Percentiles rank a stretch among this genome's conserved stretches.
phyloP scores from a whole-genome alignment of 2,888 invertebrate genomes.

The Mermis nigrescens region DNA sequence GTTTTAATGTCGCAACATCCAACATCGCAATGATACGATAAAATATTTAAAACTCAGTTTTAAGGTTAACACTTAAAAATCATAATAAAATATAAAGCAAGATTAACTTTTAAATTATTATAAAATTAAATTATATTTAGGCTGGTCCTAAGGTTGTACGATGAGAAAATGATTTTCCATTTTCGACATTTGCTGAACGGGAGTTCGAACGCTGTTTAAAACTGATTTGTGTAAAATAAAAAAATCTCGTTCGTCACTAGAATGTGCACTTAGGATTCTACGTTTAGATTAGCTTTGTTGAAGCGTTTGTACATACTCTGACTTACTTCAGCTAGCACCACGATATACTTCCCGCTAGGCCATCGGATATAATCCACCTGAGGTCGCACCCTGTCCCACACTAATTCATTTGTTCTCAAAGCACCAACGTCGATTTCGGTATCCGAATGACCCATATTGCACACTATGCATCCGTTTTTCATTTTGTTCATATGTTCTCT shows the following conservation, averaged over 20 bases:
- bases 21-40: no score
- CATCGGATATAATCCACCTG: conserved; percentile 97
- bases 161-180: no score
- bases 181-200: no score
- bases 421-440: conserved; percentile 75
- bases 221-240: background rate
- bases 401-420: conserved; percentile 59
- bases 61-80: no score
- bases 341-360: conserved; percentile 86
- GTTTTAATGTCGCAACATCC: background rate
- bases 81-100: no score
- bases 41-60: no score
- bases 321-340: conserved; percentile 58
- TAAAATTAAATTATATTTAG: no score
- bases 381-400: conserved; percentile 89
- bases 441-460: conserved; percentile 93
- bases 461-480: conserved; percentile 82
- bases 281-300: no score
- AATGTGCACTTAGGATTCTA: background rate
- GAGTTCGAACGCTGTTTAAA: no score
- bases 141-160: no score
- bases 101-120: no score
- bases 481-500: conserved; percentile 86
- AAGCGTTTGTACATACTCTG: background rate
- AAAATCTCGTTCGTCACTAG: no score